Evolutionary conservation across 2,888 invertebrate species (phyloP), one percentile per base, ranked within the genome.

Genomic region (Caenorhabditis doughertyi): DNA sequence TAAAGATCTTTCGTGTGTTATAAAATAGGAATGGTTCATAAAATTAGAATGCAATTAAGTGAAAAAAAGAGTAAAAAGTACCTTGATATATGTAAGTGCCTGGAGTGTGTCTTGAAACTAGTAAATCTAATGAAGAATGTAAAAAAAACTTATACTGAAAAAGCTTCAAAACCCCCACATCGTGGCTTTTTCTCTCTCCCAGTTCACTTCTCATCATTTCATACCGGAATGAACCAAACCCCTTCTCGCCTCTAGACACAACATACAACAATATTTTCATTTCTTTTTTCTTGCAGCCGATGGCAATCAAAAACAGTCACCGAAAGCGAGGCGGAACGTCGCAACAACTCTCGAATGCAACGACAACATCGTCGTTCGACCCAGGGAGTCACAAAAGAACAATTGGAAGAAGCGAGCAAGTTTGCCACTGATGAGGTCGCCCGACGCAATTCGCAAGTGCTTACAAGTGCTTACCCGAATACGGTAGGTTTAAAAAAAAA

Each of bases 301-400:
- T 90, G 88, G 87, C 89, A 89, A 83, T 89, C 90, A 49, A 88
- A 89, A 49, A 84, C 89, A 13, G 87, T 88, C 18, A 87, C 88
- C 29, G 91, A 91, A 71, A 89, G 89, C 60, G 91, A 91, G 67
- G 89, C 91, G 11, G 91, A 91, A 60, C 76, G 91, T 11, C 83
- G 90, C 18, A 89, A 88, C 49, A 89, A 90, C 25, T 85, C 91
- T 5, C 76, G 89, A 23, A 85, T 90, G 84, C 90, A 91, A 70
- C 84, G 91, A 27, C 87, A 87, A 55, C 87, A 89, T 44, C 83
- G 91, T 32, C 86, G 90, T 2, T 90, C 90, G 5, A 90, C 90
- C 1, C 90, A 91, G 74, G 90, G 89, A 13, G 89, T 90, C 72
- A 90, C 90, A 4, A 87, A 88, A 73, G 87, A 88, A 39, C 88